These are phyloP conservation scores for Dromas ardeola DNA, from an alignment of 2,113 vertebrate genomes.

Conservation along the genomic window DNA sequence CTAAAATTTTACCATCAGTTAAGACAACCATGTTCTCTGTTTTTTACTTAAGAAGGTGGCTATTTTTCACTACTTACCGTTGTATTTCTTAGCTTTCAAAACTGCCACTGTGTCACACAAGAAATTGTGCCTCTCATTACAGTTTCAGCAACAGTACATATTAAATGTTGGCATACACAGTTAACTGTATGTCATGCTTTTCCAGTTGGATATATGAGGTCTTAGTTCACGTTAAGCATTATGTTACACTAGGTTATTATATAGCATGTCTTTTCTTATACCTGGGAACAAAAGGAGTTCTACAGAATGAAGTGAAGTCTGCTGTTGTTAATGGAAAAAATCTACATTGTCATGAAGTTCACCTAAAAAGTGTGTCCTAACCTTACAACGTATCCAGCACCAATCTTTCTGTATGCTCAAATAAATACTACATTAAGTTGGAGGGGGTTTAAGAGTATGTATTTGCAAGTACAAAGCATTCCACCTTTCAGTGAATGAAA, in stretches of 20 bases:
- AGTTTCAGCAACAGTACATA: neutral
- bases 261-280: neutral
- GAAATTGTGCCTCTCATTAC: neutral
- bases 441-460: neutral
- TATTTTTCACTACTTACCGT: neutral
- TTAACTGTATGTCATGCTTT: neutral
- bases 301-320: neutral
- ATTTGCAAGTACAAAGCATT: neutral
- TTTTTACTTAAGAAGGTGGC: neutral
- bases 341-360: neutral
- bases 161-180: neutral
- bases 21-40: neutral
- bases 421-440: neutral
- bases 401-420: neutral
- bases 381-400: neutral
- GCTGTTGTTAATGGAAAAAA: neutral
- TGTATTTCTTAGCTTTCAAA: neutral
- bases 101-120: neutral
- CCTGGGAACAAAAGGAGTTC: neutral
- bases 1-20: neutral
- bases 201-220: neutral
- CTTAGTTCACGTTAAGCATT: neutral
- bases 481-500: neutral
- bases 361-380: neutral
- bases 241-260: neutral